phyloP scores from a whole-genome alignment of 35 echinoderm and acorn worm species.

The Anneissia japonica region DNA sequence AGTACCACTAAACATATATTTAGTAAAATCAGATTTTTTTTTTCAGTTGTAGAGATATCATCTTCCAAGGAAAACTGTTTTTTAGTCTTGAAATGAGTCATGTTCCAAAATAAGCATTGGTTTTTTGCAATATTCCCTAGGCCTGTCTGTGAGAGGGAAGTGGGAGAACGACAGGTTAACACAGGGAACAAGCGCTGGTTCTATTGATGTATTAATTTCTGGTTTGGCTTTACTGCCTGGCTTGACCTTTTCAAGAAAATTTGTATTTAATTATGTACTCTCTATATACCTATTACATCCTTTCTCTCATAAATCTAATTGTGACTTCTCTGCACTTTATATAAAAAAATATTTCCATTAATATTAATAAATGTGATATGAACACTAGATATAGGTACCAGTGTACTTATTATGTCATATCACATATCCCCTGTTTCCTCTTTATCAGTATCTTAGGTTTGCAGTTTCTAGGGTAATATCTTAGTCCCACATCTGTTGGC shows the following conservation, averaged over 20 bases:
- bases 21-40: too few relatives aligned
- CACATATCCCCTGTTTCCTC: not conserved
- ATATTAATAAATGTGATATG: too few relatives aligned
- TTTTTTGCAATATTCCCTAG: not conserved
- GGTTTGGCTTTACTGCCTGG: not conserved
- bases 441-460: not conserved
- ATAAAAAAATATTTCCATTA: too few relatives aligned
- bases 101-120: not conserved
- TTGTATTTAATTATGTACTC: not conserved
- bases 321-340: not conserved
- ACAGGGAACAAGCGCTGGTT: not conserved
- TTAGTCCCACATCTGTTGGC: not conserved
- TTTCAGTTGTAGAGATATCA: too few relatives aligned
- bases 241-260: not conserved
- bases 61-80: too few relatives aligned
- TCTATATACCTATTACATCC: not conserved
- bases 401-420: not conserved
- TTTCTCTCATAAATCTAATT: not conserved
- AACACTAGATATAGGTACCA: not conserved
- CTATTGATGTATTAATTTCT: not conserved
- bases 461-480: not conserved
- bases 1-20: too few relatives aligned
- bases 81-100: too few relatives aligned
- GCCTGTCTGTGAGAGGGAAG: not conserved
- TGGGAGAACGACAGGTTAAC: not conserved